These are phyloP conservation scores for Nephrotoma guestfalica DNA, from an alignment of 2,888 invertebrate species.

Conservation along the genomic window DNA sequence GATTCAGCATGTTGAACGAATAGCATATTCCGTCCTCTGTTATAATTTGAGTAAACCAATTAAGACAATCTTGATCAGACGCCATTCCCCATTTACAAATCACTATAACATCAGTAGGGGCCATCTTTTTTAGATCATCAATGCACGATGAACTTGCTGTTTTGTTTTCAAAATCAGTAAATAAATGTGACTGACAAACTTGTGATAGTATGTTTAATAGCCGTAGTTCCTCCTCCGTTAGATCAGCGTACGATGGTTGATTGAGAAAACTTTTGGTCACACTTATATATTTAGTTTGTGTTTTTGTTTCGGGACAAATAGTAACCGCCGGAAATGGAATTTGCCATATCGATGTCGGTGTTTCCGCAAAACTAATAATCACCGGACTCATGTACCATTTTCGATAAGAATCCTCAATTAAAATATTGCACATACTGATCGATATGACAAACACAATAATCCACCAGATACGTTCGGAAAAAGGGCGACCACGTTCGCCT, in stretches of 20 bases:
- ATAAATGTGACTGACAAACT: constrained; percentile 43
- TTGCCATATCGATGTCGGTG: constrained; percentile 32
- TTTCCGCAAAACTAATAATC: constrained; percentile 50
- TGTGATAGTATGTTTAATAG: constrained; percentile 36
- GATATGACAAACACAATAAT: constrained; percentile 42
- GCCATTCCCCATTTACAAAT: constrained; percentile 43
- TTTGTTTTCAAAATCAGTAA: constrained; percentile 28
- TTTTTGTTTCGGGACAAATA: constrained; percentile 35
- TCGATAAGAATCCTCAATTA: constrained; percentile 48
- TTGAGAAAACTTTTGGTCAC: constrained; percentile 36
- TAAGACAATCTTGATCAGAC: constrained; percentile 33
- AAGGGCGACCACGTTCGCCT: constrained; percentile 42
- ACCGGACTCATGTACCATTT: constrained; percentile 60
- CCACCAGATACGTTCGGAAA: constrained; percentile 50
- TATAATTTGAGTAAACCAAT: constrained; percentile 45
- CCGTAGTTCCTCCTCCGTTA: neutral
- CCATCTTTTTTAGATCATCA: constrained; percentile 37
- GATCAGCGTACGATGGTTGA: constrained; percentile 1
- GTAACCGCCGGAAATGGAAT: constrained; percentile 14
- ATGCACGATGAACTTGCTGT: constrained; percentile 38
- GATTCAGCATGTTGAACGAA: constrained; percentile 48
- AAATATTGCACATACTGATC: constrained; percentile 40
- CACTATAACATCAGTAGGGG: constrained; percentile 39
- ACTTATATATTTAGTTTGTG: neutral
- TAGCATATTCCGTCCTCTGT: constrained; percentile 60